phyloP scores from a whole-genome alignment of 2,113 vertebrate species.

The Aspiorhynchus laticeps region DNA sequence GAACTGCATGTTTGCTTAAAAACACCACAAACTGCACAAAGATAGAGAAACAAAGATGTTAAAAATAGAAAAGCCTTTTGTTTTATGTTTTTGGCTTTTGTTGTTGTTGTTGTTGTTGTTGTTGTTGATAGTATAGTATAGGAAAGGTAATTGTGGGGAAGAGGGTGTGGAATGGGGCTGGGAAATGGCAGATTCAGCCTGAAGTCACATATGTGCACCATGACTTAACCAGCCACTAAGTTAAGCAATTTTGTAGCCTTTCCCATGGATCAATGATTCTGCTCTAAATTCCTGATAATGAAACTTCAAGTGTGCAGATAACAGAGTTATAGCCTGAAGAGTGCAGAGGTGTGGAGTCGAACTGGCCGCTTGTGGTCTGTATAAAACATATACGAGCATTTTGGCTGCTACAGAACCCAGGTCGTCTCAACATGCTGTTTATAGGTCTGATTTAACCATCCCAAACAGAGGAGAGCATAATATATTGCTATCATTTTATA shows the following conservation, averaged over 20 bases:
- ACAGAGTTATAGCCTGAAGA: conserved; percentile 2
- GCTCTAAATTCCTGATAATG: conserved; percentile 7
- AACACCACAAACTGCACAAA: too few species aligned
- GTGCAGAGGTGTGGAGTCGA: conserved; percentile 1
- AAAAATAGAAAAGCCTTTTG: not conserved
- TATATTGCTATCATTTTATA: conserved; percentile 29
- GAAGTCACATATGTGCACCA: not conserved
- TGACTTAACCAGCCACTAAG: not conserved
- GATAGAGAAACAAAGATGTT: too few species aligned
- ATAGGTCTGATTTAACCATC: conserved; percentile 1
- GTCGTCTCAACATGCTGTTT: conserved; percentile 40
- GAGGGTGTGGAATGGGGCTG: not conserved
- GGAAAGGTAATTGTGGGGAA: not conserved
- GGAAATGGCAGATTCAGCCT: not conserved
- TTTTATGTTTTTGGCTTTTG: not conserved
- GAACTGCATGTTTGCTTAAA: not conserved
- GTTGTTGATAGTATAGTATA: not conserved
- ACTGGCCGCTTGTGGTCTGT: not conserved
- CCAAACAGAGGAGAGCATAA: conserved; percentile 7
- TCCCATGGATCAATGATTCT: not conserved
- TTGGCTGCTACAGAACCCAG: not conserved
- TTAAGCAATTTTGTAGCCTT: not conserved
- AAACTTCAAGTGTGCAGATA: conserved; percentile 25
- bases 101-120: not conserved
- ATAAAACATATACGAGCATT: not conserved